Evolutionary conservation across 2,113 vertebrate species (phyloP), one percentile per base, ranked within the genome.

Genomic region (Trinectes maculatus): DNA sequence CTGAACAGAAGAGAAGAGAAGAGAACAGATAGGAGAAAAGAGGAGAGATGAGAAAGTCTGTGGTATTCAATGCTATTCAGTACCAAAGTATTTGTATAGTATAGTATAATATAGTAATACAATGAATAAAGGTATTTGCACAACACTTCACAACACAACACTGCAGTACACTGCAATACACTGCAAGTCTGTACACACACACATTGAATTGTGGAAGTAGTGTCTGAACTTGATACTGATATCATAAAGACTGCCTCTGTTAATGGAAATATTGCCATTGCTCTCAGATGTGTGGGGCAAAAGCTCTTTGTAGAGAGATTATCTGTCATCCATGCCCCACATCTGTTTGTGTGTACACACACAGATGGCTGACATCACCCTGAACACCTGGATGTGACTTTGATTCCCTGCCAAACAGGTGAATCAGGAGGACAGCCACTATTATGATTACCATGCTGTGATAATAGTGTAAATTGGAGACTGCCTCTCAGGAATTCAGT

Each of bases 371-470:
- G 87, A 89, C 88, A 87, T 88, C 83, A 84, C 59, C 40, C 58
- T 8, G 57, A 75, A 86, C 83, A 90, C 89, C 89, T 91, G 85
- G 85, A 89, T 66, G 13, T 44, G 81, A 73, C 87, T 89, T 89
- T 90, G 84, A 89, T 89, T 89, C 81, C 62, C 73, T 77, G 85
- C 89, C 89, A 91, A 85, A 89, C 70, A 73, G 76, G 77, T 87
- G 83, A 89, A 87, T 80, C 71, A 60, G 81, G 69, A 68, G 79
- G 73, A 82, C 67, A 67, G 72, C 40, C 83, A 65, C 79, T 77
- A 84, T 88, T 87, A 88, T 51, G 55, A 63, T 69, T 81, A 82
- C 83, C 80, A 79, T 82, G 85, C 71, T 82, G 60, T 77, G 64
- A 74, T 91, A 86, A 87, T 77, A 49, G 71, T 66, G 58, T 69